These are phyloP conservation scores for Macrocentrus cingulum DNA, from an alignment of 1,140 invertebrate genomes.

Conservation along the genomic window DNA sequence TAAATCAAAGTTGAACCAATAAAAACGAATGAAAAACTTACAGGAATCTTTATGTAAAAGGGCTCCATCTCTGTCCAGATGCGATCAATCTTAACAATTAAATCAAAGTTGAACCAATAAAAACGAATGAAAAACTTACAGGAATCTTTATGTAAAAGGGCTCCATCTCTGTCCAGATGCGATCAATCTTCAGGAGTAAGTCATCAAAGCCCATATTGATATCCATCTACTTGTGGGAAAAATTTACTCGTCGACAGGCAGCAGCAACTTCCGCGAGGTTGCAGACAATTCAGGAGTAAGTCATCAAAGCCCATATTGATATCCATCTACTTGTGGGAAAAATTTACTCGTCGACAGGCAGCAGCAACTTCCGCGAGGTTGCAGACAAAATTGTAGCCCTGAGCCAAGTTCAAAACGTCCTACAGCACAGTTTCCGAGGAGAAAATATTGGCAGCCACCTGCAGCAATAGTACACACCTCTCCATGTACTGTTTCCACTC, in stretches of 20 bases:
- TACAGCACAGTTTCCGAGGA: conserved; percentile 60
- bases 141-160: conserved; percentile 56
- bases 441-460: no score
- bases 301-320: conserved; percentile 58
- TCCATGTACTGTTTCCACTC: no score
- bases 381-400: conserved; percentile 64
- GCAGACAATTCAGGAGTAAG: no score
- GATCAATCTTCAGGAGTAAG: conserved; percentile 55
- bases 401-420: conserved; percentile 62
- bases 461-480: no score
- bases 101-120: conserved; percentile 6
- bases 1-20: no score
- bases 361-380: conserved; percentile 59
- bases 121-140: conserved; percentile 44
- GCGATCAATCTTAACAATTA: conserved; percentile 7
- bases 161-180: conserved; percentile 57
- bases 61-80: no score
- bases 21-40: no score
- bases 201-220: no score
- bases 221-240: no score
- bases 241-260: no score
- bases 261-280: no score
- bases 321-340: conserved; percentile 57
- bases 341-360: conserved; percentile 56
- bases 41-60: no score